Evolutionary conservation across 1,140 invertebrate species (phyloP).

Genomic region (Drosophila repleta): DNA sequence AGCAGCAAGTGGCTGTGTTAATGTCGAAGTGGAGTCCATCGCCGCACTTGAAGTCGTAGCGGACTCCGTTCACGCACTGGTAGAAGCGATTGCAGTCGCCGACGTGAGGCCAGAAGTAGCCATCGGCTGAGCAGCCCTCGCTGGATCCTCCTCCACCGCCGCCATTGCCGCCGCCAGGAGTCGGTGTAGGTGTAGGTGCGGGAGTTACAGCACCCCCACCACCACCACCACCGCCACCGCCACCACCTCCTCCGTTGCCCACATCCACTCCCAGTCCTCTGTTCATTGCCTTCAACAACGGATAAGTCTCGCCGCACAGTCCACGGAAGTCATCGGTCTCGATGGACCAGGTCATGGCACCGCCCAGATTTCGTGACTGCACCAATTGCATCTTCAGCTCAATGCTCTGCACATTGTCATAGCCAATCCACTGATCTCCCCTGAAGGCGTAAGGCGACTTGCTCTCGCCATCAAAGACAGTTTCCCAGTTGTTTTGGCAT

Average conservation of each 20-base stretch:
- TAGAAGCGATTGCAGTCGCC: slow-evolving; percentile 44
- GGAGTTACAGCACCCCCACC: slow-evolving; percentile 21
- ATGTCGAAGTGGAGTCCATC: slow-evolving; percentile 32
- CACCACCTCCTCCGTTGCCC: not conserved
- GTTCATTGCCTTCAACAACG: slow-evolving; percentile 77
- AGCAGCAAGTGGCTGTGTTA: slow-evolving; percentile 11
- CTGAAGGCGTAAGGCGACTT: slow-evolving; percentile 72
- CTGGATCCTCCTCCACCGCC: slow-evolving; percentile 1
- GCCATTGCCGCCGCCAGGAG: slow-evolving; percentile 9
- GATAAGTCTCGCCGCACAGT: slow-evolving; percentile 85
- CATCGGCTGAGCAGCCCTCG: slow-evolving; percentile 37
- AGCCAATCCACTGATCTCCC: slow-evolving; percentile 84
- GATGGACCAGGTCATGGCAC: slow-evolving; percentile 92
- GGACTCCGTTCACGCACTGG: slow-evolving; percentile 37
- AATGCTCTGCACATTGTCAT: slow-evolving; percentile 81
- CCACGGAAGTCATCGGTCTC: slow-evolving; percentile 91
- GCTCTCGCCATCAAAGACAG: slow-evolving; percentile 47
- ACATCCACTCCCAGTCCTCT: slow-evolving; percentile 44
- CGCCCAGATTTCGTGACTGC: slow-evolving; percentile 86
- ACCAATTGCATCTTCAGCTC: slow-evolving; percentile 78
- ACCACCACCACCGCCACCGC: slow-evolving; percentile 11
- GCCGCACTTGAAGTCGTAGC: slow-evolving; percentile 47
- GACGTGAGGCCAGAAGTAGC: slow-evolving; percentile 17
- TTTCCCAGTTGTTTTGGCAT: slow-evolving; percentile 64
- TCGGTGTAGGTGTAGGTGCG: slow-evolving; percentile 18